These are phyloP conservation scores for Anarsia innoxiella DNA, from an alignment of 2,888 invertebrate species.

Conservation along the genomic window DNA sequence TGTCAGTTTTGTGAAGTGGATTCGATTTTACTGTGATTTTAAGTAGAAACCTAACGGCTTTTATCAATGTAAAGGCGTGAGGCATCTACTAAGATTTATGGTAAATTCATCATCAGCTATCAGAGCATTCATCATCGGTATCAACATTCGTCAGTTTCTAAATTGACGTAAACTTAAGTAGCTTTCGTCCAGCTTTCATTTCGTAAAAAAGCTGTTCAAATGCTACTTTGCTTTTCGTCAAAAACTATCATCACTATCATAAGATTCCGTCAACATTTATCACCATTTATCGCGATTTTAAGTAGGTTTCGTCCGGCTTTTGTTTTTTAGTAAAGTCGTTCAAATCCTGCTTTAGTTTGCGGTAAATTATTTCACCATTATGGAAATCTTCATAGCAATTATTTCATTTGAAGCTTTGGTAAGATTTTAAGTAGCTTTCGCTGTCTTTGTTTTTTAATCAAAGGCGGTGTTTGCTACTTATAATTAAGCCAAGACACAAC, in stretches of 20 bases:
- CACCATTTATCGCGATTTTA: constrained; percentile 15
- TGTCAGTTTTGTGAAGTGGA: too few relatives aligned
- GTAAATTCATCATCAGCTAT: too few relatives aligned
- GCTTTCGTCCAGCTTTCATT: constrained; percentile 25
- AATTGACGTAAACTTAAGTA: constrained; percentile 29
- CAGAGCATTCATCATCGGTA: too few relatives aligned
- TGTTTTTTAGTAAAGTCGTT: constrained; percentile 16
- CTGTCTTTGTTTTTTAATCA: too few relatives aligned
- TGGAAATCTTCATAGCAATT: too few relatives aligned
- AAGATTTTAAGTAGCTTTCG: too few relatives aligned
- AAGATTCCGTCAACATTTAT: neutral
- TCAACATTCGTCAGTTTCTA: too few relatives aligned
- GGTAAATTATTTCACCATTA: constrained; percentile 1
- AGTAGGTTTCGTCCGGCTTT: constrained; percentile 27
- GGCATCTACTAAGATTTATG: constrained; percentile 19
- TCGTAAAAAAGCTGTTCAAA: constrained; percentile 1
- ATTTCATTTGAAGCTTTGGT: too few relatives aligned
- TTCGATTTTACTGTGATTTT: constrained; percentile 13
- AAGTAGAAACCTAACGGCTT: constrained; percentile 27
- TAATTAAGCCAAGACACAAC: too few relatives aligned
- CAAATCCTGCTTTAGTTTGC: constrained; percentile 21
- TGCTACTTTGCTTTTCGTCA: constrained; percentile 10
- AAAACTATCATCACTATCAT: constrained; percentile 10
- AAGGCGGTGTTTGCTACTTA: too few relatives aligned
- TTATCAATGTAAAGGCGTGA: constrained; percentile 15